These are phyloP conservation scores for Malachius bipustulatus DNA, from an alignment of 2,888 invertebrate species.

Conservation along the genomic window DNA sequence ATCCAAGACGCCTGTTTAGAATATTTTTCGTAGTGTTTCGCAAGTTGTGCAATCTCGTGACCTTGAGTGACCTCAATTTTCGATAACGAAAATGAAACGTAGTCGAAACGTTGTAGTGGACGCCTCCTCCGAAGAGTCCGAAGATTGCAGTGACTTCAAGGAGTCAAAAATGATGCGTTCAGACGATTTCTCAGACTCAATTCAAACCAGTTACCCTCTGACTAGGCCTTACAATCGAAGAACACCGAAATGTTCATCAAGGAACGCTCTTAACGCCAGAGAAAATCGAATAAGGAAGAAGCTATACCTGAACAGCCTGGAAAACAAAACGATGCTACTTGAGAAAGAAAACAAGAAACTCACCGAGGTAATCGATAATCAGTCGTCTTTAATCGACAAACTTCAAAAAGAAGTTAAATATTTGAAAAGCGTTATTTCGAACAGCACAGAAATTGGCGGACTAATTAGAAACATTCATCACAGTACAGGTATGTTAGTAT, in stretches of 20 bases:
- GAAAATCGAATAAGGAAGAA: conserved; percentile 52
- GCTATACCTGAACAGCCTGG: conserved; percentile 44
- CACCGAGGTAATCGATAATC: conserved; percentile 38
- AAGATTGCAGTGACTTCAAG: no score
- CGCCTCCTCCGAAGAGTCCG: no score
- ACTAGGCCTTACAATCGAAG: no score
- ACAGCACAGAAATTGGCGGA: conserved; percentile 40
- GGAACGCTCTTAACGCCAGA: conserved; percentile 50
- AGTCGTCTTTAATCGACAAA: conserved; percentile 37
- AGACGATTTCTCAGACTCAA: no score
- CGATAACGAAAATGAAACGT: no score
- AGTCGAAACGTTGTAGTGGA: no score
- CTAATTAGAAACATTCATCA: conserved; percentile 39
- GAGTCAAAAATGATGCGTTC: no score
- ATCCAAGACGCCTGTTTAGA: no score
- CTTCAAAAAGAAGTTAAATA: conserved; percentile 44
- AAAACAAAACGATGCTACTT: conserved; percentile 38
- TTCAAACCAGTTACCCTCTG: no score
- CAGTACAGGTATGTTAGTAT: conserved; percentile 32
- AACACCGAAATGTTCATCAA: conserved; percentile 37
- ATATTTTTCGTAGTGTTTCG: no score
- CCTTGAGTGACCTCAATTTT: no score
- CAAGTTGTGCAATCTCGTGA: no score
- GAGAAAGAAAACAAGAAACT: conserved; percentile 39
- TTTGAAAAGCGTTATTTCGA: conserved; percentile 42